Conservation (phyloP, 2,797 vertebrate genomes). For the Takifugu ocellatus region DNA sequence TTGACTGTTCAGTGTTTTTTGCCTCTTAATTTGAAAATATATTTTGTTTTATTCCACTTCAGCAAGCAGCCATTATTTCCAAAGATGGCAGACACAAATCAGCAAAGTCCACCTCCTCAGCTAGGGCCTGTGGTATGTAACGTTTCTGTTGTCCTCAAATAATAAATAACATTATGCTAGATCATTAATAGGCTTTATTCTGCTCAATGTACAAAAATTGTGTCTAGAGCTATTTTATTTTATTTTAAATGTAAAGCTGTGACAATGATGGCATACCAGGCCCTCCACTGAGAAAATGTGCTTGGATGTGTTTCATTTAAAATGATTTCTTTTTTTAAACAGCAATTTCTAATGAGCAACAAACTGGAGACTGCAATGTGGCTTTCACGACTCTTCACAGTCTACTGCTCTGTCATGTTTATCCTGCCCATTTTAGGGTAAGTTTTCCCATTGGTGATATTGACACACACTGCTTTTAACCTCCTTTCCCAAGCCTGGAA, state of each 20-base stretch:
- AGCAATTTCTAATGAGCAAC: conserved; percentile 96
- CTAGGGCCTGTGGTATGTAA: conserved; percentile 70
- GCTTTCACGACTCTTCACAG: conserved; percentile 95
- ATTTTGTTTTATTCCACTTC: neutral
- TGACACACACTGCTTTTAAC: neutral
- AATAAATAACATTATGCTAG: neutral
- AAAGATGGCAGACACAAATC: conserved; percentile 78
- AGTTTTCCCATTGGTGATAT: conserved; percentile 52
- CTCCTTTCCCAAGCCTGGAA: neutral
- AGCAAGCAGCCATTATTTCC: conserved; percentile 24
- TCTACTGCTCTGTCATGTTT: conserved; percentile 97
- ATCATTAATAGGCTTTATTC: neutral
- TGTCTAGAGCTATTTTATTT: too few species aligned
- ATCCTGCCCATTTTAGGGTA: conserved; percentile 95
- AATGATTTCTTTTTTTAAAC: conserved; percentile 25
- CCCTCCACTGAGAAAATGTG: too few species aligned
- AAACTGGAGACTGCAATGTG: conserved; percentile 98
- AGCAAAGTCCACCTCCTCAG: conserved; percentile 64
- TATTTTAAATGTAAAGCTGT: too few species aligned
- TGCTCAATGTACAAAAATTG: neutral
- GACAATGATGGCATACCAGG: too few species aligned
- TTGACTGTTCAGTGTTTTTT: too few species aligned
- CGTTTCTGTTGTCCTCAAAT: neutral
- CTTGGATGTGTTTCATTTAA: too few species aligned
- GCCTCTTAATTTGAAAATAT: neutral